Conservation (phyloP, 1,140 invertebrate species). For the Oryzaephilus surinamensis region DNA sequence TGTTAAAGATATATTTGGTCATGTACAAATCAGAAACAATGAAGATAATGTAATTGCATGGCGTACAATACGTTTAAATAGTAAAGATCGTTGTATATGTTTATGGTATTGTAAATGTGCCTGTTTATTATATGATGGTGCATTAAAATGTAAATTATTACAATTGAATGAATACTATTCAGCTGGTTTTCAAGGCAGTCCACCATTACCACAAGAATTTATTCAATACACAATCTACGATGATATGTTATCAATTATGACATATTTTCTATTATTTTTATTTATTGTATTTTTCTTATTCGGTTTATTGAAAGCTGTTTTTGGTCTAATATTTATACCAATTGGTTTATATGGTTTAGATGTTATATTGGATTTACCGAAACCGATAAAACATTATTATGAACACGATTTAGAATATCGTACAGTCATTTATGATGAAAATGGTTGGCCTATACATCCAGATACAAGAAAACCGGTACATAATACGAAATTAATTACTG, state of each 20-base stretch:
- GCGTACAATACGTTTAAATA: conserved; percentile 34
- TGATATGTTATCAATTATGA: conserved; percentile 24
- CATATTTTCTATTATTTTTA: conserved; percentile 27
- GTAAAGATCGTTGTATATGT: conserved; percentile 38
- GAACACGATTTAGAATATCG: conserved; percentile 33
- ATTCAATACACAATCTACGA: conserved; percentile 24
- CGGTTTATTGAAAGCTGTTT: conserved; percentile 28
- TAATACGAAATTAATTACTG: too few relatives aligned
- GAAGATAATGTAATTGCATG: conserved; percentile 35
- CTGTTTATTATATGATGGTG: conserved; percentile 29
- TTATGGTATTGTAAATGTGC: conserved; percentile 38
- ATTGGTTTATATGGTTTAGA: conserved; percentile 38
- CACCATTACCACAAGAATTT: conserved; percentile 29
- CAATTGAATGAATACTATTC: conserved; percentile 34
- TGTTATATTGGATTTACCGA: conserved; percentile 36
- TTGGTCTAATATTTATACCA: conserved; percentile 23
- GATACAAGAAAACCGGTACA: conserved; percentile 39
- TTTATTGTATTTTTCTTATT: conserved; percentile 25
- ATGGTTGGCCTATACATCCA: conserved; percentile 44
- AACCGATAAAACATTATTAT: conserved; percentile 37
- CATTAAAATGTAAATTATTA: conserved; percentile 33
- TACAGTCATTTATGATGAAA: conserved; percentile 38
- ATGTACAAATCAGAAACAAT: conserved; percentile 36
- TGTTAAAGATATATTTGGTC: conserved; percentile 33
- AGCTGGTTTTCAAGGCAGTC: conserved; percentile 38